phyloP scores from a whole-genome alignment of 2,113 vertebrate species.

The Ictalurus punctatus region DNA sequence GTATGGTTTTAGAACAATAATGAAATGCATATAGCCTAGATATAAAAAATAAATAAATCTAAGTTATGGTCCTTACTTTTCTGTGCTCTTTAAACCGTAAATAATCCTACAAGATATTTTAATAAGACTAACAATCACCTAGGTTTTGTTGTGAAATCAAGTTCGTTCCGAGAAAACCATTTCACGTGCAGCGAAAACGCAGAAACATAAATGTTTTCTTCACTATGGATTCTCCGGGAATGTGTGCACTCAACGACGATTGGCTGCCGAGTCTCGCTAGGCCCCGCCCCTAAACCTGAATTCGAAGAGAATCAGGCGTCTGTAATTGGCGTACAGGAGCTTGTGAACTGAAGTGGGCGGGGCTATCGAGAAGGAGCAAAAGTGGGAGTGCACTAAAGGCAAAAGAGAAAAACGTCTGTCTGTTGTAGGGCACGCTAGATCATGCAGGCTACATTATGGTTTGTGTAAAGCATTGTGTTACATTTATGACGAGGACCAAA shows the following conservation, averaged over 20 bases:
- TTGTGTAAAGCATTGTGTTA: conserved; percentile 80
- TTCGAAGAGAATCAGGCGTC: conserved; percentile 82
- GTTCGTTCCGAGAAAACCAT: not conserved
- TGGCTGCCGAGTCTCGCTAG: conserved; percentile 31
- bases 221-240: conserved; percentile 10
- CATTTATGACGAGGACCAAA: conserved; percentile 77
- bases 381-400: conserved; percentile 67
- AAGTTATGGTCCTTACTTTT: conserved; percentile 15
- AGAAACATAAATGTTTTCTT: conserved; percentile 21
- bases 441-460: conserved; percentile 83
- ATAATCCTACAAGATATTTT: not conserved
- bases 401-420: conserved; percentile 71
- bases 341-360: conserved; percentile 64
- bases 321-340: conserved; percentile 83
- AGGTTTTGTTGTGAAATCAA: not conserved
- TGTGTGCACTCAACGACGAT: conserved; percentile 49
- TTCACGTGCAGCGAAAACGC: not conserved
- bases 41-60: not conserved
- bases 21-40: not conserved
- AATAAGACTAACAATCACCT: not conserved
- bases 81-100: not conserved
- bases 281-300: conserved; percentile 61
- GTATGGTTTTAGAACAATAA: no score
- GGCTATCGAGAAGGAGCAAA: conserved; percentile 52
- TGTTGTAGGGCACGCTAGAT: conserved; percentile 76